Conservation (phyloP, 1,140 invertebrate species). For the Drosophila repleta region DNA sequence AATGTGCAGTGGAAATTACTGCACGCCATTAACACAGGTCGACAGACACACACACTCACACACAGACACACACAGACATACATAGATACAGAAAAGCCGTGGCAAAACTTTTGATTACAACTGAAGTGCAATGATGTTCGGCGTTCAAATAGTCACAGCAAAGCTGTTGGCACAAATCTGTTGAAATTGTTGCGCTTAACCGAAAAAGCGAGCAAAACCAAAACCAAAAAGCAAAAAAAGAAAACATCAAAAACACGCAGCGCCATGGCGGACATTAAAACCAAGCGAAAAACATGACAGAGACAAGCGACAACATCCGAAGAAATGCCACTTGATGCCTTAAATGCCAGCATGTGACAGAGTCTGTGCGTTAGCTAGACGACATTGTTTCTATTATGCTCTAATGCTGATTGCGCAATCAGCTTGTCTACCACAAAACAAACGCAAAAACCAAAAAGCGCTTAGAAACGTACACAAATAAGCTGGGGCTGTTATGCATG, state of each 20-base stretch:
- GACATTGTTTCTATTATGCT: constrained; percentile 26
- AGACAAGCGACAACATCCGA: constrained; percentile 40
- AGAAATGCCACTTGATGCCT: constrained; percentile 37
- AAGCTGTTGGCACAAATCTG: constrained; percentile 28
- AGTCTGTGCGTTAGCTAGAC: constrained; percentile 8
- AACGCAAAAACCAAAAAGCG: not conserved
- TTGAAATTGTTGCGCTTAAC: constrained; percentile 34
- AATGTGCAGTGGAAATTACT: constrained; percentile 40
- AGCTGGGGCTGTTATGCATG: not conserved
- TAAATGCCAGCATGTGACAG: constrained; percentile 16
- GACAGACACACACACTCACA: not conserved
- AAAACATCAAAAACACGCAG: constrained; percentile 6
- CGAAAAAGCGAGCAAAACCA: not conserved
- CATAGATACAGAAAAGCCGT: not conserved
- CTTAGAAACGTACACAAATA: not conserved
- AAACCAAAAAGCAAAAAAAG: no score
- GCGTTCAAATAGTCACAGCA: constrained; percentile 12
- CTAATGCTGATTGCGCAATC: constrained; percentile 49
- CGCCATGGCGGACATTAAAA: constrained; percentile 25
- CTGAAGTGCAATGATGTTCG: constrained; percentile 31
- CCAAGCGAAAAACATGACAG: constrained; percentile 41
- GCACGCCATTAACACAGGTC: constrained; percentile 30
- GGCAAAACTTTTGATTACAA: constrained; percentile 28
- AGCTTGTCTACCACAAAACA: constrained; percentile 9
- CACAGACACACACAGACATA: constrained; percentile 2